Conservation (phyloP, 2,113 vertebrate species). For the Dasyurus viverrinus region DNA sequence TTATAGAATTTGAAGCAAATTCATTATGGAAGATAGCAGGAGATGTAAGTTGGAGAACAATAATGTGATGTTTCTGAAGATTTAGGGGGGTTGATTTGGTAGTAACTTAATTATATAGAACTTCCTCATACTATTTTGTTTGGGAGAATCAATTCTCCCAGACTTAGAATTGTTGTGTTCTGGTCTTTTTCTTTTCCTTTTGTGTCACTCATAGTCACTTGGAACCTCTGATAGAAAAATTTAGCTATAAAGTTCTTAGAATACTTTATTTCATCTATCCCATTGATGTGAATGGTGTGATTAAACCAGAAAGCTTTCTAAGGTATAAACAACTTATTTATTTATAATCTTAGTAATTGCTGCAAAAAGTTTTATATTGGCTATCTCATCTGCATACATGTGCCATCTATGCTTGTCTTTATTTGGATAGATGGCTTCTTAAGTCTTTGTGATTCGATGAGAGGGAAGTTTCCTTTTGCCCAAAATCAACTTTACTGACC, state of each 20-base stretch:
- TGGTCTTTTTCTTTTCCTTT: not conserved
- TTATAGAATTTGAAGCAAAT: not conserved
- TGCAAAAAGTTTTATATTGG: not conserved
- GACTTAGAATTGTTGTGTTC: not conserved
- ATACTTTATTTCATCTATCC: not conserved
- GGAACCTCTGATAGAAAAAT: not conserved
- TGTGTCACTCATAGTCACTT: not conserved
- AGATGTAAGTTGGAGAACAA: conserved; percentile 16
- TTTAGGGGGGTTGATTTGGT: not conserved
- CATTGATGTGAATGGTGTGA: not conserved
- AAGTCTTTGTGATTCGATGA: not conserved
- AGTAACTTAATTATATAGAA: not conserved
- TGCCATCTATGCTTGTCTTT: not conserved
- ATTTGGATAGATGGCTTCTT: not conserved
- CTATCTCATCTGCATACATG: not conserved
- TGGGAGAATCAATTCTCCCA: not conserved
- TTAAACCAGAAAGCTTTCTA: not conserved
- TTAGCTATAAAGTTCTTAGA: not conserved
- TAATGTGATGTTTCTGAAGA: not conserved
- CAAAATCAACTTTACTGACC: not conserved
- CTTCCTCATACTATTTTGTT: not conserved
- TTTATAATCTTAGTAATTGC: not conserved
- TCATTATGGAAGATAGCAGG: not conserved
- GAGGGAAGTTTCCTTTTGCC: not conserved
- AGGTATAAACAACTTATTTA: not conserved